A percentile compares a stretch with the other conserved stretches of the same genome.
Evolutionary conservation across 2,888 invertebrate genomes (phyloP).

Genomic region (Leptinotarsa rubiginosa): DNA sequence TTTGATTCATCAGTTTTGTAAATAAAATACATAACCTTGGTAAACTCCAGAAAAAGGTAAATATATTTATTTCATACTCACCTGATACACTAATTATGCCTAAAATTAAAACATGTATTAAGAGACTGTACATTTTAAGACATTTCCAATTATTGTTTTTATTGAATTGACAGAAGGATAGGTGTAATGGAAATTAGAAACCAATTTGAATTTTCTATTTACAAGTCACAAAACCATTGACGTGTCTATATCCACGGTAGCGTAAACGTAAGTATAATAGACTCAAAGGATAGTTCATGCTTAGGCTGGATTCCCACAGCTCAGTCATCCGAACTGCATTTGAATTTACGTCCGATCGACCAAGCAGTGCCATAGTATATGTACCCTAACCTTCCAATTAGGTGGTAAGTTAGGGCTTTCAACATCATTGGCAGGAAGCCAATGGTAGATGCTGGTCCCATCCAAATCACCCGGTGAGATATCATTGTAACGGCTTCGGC

Average conservation of each 20-base stretch:
- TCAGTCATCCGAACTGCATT: too few relatives aligned
- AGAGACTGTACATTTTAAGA: conserved; percentile 15
- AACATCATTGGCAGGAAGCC: too few relatives aligned
- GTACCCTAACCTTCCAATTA: too few relatives aligned
- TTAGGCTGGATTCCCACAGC: too few relatives aligned
- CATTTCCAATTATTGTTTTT: conserved; percentile 5
- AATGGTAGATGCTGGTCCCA: too few relatives aligned
- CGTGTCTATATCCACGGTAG: neutral
- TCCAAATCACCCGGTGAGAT: too few relatives aligned
- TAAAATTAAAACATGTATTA: conserved; percentile 50
- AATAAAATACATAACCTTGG: too few relatives aligned
- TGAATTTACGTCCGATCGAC: too few relatives aligned
- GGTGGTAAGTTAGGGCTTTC: too few relatives aligned
- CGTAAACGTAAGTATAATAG: neutral
- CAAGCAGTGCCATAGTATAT: too few relatives aligned
- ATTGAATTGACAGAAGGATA: neutral
- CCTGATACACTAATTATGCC: conserved; percentile 47
- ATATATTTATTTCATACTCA: conserved; percentile 37
- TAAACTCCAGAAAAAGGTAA: neutral
- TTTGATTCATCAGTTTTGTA: neutral
- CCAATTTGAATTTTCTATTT: too few relatives aligned
- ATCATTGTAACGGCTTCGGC: too few relatives aligned
- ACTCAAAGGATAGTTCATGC: neutral
- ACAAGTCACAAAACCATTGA: neutral
- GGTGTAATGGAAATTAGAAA: neutral